Evolutionary conservation across 1,140 invertebrate genomes (phyloP).

Genomic region (Solenopsis invicta): DNA sequence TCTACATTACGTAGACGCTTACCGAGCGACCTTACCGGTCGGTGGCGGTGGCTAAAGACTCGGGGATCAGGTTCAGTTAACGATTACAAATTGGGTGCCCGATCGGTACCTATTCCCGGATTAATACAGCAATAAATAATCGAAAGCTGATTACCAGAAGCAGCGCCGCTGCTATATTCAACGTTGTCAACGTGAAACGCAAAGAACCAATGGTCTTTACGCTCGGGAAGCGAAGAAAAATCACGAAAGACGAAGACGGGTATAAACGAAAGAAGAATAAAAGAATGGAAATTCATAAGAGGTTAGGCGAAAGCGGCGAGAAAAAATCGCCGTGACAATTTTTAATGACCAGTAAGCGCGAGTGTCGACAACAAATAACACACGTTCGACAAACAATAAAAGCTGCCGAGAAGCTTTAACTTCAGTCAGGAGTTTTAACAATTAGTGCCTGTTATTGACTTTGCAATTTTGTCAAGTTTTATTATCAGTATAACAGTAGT

Average conservation of each 20-base stretch:
- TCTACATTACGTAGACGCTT: constrained; percentile 62
- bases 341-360: background rate
- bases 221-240: constrained; percentile 66
- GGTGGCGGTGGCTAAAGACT: constrained; percentile 55
- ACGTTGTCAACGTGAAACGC: constrained; percentile 60
- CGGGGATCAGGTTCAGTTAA: constrained; percentile 80
- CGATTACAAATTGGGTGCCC: constrained; percentile 85
- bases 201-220: constrained; percentile 31
- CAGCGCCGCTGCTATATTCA: constrained; percentile 68
- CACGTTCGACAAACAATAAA: background rate
- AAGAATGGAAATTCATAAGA: background rate
- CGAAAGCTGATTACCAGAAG: constrained; percentile 84
- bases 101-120: constrained; percentile 83
- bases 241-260: constrained; percentile 54
- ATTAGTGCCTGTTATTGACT: background rate
- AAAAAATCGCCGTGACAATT: background rate
- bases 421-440: background rate
- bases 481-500: background rate
- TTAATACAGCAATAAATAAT: constrained; percentile 86
- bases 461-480: background rate
- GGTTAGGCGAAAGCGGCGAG: background rate
- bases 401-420: background rate
- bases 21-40: constrained; percentile 51
- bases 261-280: constrained; percentile 16
- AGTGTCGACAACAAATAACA: background rate